Percentiles rank a stretch among this genome's conserved stretches.
phyloP scores from a whole-genome alignment of 2,888 invertebrate species.

The Drosophila limbata region DNA sequence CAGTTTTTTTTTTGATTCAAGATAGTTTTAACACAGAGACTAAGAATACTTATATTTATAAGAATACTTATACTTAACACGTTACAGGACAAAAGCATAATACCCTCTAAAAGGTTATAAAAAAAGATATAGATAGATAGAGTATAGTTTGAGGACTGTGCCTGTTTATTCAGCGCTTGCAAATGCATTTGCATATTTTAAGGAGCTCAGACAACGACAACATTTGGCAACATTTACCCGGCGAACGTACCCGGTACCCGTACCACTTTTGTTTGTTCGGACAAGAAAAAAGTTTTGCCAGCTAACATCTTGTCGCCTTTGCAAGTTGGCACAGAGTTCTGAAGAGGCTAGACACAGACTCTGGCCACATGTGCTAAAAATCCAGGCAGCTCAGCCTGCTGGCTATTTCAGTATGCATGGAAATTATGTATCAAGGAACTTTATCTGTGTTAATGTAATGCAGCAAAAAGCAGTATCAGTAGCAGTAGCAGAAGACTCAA shows the following conservation, averaged over 20 bases:
- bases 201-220: conserved; percentile 46
- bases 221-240: conserved; percentile 76
- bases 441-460: conserved; percentile 83
- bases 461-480: conserved; percentile 67
- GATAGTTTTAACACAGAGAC: no score
- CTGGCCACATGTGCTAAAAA: conserved; percentile 60
- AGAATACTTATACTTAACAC: no score
- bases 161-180: conserved; percentile 68
- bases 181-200: conserved; percentile 78
- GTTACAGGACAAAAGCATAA: no score
- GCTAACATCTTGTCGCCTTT: conserved; percentile 78
- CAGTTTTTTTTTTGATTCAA: no score
- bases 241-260: conserved; percentile 34
- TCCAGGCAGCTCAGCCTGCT: conserved; percentile 37
- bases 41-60: no score
- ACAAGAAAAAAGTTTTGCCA: conserved; percentile 72
- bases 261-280: conserved; percentile 68
- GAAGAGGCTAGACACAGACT: conserved; percentile 12
- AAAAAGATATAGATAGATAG: background rate
- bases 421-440: conserved; percentile 81
- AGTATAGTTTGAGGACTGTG: conserved; percentile 45
- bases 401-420: conserved; percentile 70
- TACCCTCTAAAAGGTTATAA: background rate
- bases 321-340: conserved; percentile 72
- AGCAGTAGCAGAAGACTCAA: conserved; percentile 31